phyloP scores from a whole-genome alignment of 1,140 invertebrate species.

The Holotrichia oblita region DNA sequence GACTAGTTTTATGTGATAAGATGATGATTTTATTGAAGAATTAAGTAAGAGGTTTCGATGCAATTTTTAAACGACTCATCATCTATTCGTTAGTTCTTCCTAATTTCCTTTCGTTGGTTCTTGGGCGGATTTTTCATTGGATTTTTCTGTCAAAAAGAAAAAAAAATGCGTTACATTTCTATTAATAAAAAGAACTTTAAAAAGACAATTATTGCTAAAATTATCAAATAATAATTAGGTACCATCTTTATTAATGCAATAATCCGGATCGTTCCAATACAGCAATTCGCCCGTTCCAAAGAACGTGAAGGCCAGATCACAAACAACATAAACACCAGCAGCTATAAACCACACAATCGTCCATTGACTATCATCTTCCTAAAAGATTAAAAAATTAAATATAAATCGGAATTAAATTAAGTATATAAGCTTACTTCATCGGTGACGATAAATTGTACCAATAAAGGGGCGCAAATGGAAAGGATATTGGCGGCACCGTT shows the following conservation, averaged over 20 bases:
- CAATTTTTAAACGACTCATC: too few species aligned
- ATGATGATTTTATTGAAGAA: too few species aligned
- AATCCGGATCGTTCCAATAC: slow-evolving; percentile 49
- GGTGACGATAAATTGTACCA: slow-evolving; percentile 70
- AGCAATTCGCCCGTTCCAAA: slow-evolving; percentile 50
- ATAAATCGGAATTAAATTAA: slow-evolving; percentile 11
- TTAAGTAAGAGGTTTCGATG: too few species aligned
- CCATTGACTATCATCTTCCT: slow-evolving; percentile 46
- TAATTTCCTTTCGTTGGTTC: too few species aligned
- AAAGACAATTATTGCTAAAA: too few species aligned
- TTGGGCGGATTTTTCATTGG: too few species aligned
- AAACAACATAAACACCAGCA: slow-evolving; percentile 46
- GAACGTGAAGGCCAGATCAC: slow-evolving; percentile 50
- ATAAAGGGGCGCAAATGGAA: slow-evolving; percentile 74
- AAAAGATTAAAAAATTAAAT: not conserved
- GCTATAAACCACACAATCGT: slow-evolving; percentile 51
- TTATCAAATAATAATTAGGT: too few species aligned
- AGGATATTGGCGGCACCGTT: slow-evolving; percentile 78
- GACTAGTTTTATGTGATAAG: too few species aligned
- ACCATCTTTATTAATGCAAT: slow-evolving; percentile 18
- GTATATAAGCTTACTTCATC: slow-evolving; percentile 67
- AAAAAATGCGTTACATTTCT: too few species aligned
- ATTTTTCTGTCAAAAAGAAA: too few species aligned
- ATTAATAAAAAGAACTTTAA: too few species aligned
- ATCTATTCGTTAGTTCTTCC: too few species aligned